phyloP scores from a whole-genome alignment of 64 coral and sea anemone genomes.

The Montipora capricornis region DNA sequence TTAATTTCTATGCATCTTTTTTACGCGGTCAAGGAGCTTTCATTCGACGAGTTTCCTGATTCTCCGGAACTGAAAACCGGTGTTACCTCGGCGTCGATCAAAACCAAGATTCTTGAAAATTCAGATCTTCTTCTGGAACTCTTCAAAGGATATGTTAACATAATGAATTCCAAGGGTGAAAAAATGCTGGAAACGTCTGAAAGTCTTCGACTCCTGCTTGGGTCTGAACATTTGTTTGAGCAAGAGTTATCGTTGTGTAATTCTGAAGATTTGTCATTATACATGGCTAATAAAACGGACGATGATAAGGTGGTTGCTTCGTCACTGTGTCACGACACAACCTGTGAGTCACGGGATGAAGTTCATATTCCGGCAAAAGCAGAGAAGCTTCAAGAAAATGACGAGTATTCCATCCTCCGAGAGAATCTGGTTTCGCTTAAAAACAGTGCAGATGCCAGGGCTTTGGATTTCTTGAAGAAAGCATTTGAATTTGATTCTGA shows the following conservation, averaged over 20 bases:
- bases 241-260: background rate
- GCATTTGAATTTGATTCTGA: slow-evolving; percentile 59
- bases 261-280: slow-evolving; percentile 26
- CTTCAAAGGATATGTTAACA: slow-evolving; percentile 46
- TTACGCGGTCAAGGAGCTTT: slow-evolving; percentile 60
- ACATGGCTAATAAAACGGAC: slow-evolving; percentile 84
- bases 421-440: slow-evolving; percentile 48
- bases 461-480: slow-evolving; percentile 62
- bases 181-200: slow-evolving; percentile 13
- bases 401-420: background rate
- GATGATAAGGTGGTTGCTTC: slow-evolving; percentile 87
- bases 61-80: background rate
- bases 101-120: slow-evolving; percentile 63
- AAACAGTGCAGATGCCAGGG: slow-evolving; percentile 30
- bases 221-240: background rate
- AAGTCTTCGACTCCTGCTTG: background rate
- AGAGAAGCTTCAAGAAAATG: background rate
- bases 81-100: background rate
- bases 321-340: background rate
- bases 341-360: background rate
- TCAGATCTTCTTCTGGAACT: slow-evolving; percentile 39
- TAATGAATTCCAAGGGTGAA: slow-evolving; percentile 38
- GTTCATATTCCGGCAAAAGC: background rate
- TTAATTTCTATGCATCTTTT: slow-evolving; percentile 89
- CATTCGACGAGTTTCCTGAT: background rate